Base-by-base conservation (phyloP, 1,140 invertebrate genomes). In the Plectus sambesii region DNA sequence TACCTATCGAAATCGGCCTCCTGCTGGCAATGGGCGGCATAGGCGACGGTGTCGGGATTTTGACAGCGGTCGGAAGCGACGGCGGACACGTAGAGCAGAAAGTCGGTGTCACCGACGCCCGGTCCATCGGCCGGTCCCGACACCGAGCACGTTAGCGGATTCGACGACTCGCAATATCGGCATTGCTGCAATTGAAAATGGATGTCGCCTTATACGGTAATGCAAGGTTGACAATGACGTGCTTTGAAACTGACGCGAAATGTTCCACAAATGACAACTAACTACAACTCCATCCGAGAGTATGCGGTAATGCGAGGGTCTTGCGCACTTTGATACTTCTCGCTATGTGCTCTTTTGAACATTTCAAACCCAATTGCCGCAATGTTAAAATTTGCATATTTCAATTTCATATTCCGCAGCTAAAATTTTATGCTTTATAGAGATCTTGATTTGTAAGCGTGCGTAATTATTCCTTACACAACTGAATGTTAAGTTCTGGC, bases 11-110 rank as follows among this genome's bases (percentile, higher is more conserved):
- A 48, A 19, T 62, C 39, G 2, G 81, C 78, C 72, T 99, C 93
- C 70, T 94, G 88, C 69, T 97, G 92, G 70, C 93, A 99, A 70
- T 98, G 92, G 3, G 89, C 89, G 9, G 93, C 93, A 74, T 97
- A 98, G 0, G 92, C 92, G 12, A 88, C 86, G 0, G 92, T 96
- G 50, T 87, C 74, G 0, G 83, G 83, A 46, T 86, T 82, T 39
- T 82, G 78, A 72, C 92, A 98, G 22, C 89, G 75, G 58, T 86
- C 81, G 0, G 90, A 92, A 63, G 89, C 80, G 63, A 87, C 79
- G 0, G 92, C 88, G 12, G 88, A 93, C 8, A 98, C 85, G 70
- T 97, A 98, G 58, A 99, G 83, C 6, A 98, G 81, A 74, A 98
- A 98, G 73, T 97, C 89, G 0, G 87, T 82, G 55, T 83, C 79